Percentiles rank a stretch among this genome's conserved stretches.
These are phyloP conservation scores for Papilio gigon DNA, from an alignment of 2,888 invertebrate genomes.

Conservation along the genomic window DNA sequence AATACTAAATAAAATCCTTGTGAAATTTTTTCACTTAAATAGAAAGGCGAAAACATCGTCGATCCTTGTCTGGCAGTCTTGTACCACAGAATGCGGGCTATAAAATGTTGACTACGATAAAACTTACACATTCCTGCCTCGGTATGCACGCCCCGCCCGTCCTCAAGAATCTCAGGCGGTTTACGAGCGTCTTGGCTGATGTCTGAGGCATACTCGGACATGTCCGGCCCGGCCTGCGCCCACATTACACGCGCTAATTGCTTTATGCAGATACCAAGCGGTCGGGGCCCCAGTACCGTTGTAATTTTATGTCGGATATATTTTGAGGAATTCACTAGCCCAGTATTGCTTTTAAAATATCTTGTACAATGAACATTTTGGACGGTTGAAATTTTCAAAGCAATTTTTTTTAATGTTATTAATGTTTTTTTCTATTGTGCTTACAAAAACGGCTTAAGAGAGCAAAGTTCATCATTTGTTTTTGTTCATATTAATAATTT, in stretches of 20 bases:
- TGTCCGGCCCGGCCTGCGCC: constrained; percentile 56
- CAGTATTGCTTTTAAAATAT: not conserved
- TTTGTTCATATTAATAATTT: too few relatives aligned
- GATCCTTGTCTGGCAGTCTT: constrained; percentile 16
- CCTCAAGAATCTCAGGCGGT: constrained; percentile 48
- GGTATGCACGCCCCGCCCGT: constrained; percentile 58
- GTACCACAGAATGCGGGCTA: constrained; percentile 46
- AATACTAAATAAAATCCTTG: too few relatives aligned
- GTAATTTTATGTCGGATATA: constrained; percentile 28
- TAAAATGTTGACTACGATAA: constrained; percentile 68
- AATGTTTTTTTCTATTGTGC: too few relatives aligned
- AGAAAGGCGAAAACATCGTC: not conserved
- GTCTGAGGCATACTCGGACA: constrained; percentile 45
- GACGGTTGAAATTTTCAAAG: too few relatives aligned
- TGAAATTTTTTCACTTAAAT: not conserved
- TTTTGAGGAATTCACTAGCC: constrained; percentile 2
- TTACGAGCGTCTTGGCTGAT: constrained; percentile 46
- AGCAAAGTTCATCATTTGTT: too few relatives aligned
- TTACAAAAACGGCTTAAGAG: too few relatives aligned
- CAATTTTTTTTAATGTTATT: too few relatives aligned
- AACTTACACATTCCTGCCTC: constrained; percentile 62
- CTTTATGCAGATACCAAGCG: constrained; percentile 72
- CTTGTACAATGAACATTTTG: not conserved
- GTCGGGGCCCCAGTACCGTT: constrained; percentile 43
- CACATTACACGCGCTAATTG: constrained; percentile 76